These are phyloP conservation scores for Aurelia sp. DNA, from an alignment of 30 jellyfish, hydroid and myxozoan species.

Conservation along the genomic window DNA sequence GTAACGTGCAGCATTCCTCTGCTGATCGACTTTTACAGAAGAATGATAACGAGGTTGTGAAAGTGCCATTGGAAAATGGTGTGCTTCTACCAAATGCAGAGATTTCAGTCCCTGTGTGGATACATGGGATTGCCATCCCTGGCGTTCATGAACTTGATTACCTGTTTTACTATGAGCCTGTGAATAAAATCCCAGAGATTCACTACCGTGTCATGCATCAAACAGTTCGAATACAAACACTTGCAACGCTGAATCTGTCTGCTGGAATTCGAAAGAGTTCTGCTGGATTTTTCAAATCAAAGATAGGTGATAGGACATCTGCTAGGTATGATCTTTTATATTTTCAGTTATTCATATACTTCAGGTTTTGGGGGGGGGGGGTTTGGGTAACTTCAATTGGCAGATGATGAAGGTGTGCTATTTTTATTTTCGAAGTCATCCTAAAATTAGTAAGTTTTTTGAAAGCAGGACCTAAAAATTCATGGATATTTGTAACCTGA, in stretches of 20 bases:
- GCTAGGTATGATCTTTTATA: slow-evolving; percentile 21
- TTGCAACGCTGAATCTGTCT: slow-evolving; percentile 75
- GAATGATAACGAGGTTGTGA: slow-evolving; percentile 12
- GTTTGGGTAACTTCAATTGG: too few relatives aligned
- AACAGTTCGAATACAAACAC: slow-evolving; percentile 86
- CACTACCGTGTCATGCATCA: slow-evolving; percentile 89
- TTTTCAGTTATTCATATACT: background rate
- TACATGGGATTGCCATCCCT: slow-evolving; percentile 76
- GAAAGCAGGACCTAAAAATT: too few relatives aligned
- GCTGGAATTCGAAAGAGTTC: slow-evolving; percentile 51
- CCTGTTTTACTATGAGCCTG: slow-evolving; percentile 91
- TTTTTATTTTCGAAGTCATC: too few relatives aligned
- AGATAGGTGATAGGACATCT: background rate
- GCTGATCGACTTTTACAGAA: slow-evolving; percentile 25
- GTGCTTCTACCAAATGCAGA: slow-evolving; percentile 79
- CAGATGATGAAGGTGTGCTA: too few relatives aligned
- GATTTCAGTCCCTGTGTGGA: slow-evolving; percentile 66
- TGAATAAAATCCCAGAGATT: slow-evolving; percentile 27
- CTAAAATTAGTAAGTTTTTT: too few relatives aligned
- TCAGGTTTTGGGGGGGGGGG: too few relatives aligned
- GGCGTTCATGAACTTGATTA: slow-evolving; percentile 95
- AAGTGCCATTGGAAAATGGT: slow-evolving; percentile 72
- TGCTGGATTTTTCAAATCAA: slow-evolving; percentile 13
- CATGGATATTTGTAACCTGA: too few relatives aligned
- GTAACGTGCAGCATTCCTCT: slow-evolving; percentile 30